Evolutionary conservation across 1,140 invertebrate genomes (phyloP).

Genomic region (Panulirus ornatus): DNA sequence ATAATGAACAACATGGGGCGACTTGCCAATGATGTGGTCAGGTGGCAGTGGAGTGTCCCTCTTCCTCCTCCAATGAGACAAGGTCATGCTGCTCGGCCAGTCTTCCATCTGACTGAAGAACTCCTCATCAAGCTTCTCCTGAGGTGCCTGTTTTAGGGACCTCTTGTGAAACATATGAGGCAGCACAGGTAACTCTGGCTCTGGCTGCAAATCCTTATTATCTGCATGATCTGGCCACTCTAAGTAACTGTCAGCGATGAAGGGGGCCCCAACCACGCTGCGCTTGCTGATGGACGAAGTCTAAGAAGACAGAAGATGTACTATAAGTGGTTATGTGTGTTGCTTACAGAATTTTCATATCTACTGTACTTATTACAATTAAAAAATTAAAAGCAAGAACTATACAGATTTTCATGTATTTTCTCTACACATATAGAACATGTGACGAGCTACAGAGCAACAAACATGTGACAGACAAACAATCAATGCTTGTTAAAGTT

Average conservation of each 20-base stretch:
- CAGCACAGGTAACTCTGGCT: not conserved
- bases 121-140: not conserved
- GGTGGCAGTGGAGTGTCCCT: slow-evolving; percentile 64
- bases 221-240: not conserved
- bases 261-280: slow-evolving; percentile 14
- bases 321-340: no score
- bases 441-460: no score
- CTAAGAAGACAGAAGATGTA: no score
- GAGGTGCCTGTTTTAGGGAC: not conserved
- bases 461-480: no score
- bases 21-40: slow-evolving; percentile 81
- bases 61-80: slow-evolving; percentile 25
- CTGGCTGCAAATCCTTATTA: not conserved
- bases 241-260: not conserved
- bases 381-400: no score
- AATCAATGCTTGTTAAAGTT: no score
- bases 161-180: slow-evolving; percentile 40
- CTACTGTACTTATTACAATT: no score
- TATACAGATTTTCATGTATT: no score
- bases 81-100: not conserved
- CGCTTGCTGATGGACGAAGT: slow-evolving; percentile 26
- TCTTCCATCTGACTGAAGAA: not conserved
- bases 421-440: no score
- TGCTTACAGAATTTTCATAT: no score
- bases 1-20: slow-evolving; percentile 87